Base-by-base conservation (phyloP, 2,113 vertebrate species). In the Cebidichthys violaceus region DNA sequence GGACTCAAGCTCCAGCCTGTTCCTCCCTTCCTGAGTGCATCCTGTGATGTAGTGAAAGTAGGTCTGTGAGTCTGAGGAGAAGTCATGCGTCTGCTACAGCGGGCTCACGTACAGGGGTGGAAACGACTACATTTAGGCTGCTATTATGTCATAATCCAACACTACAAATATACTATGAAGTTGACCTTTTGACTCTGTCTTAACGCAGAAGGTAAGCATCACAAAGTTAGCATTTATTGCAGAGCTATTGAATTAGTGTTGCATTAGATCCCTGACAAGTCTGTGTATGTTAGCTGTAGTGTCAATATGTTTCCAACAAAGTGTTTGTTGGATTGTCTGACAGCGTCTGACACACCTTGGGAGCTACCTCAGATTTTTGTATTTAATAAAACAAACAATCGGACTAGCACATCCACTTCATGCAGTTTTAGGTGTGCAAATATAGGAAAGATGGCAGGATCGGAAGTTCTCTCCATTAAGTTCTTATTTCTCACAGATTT, bases 41-140 rank as follows among this genome's bases (percentile, higher is more conserved):
- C 82, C 82, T 87, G 87, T 65, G 77, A 90, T 84, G 74, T 54
- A 85, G 90, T 75, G 86, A 91, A 90, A 90, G 88, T 90, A 71
- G 71, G 85, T 88, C 87, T 89, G 33, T 33, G 43, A 73, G 68
- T 84, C 74, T 73, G 75, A 67, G 70, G 60, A 59, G 39, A 66
- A 55, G 43, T 84, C 75, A 68, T 64, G 61, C 24, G 70, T 29
- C 29, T 65, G 57, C 60, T 61, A 54, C 60, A 76, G 50, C 20
- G 24, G 80, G 83, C 15, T 22, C 27, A 72, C 75, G 59, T 65
- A 54, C 45, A 66, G 39, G 18, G 33, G 59, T 73, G 74, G 80
- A 81, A 79, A 82, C 43, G 74, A 52, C 70, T 67, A 71, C 69
- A 65, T 1, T 10, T 50, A 84, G 9, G 59, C 35, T 20, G 39